Percentiles rank a stretch among this genome's conserved stretches.
These are phyloP conservation scores for Cariama cristata DNA, from an alignment of 2,113 vertebrate species.

Conservation along the genomic window DNA sequence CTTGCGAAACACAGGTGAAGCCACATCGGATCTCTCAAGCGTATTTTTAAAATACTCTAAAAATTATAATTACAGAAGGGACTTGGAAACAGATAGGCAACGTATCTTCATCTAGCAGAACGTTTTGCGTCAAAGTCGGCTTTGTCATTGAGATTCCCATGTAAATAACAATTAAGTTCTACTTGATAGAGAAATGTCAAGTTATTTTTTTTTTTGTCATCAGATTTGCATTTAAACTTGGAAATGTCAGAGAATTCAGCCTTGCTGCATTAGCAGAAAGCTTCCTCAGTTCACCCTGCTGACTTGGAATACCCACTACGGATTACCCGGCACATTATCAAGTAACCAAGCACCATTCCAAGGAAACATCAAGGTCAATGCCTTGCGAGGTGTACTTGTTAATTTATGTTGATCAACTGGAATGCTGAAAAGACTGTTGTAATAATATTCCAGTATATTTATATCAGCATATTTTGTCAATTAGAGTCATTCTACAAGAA, in stretches of 20 bases:
- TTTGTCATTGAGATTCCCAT: slow-evolving; percentile 15
- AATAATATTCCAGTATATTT: background rate
- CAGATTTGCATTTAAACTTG: slow-evolving; percentile 30
- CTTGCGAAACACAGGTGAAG: background rate
- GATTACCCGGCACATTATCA: slow-evolving; percentile 1
- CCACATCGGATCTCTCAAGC: fast-evolving
- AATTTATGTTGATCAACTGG: slow-evolving; percentile 54
- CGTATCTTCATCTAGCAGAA: background rate
- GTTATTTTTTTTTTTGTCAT: background rate
- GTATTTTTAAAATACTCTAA: background rate
- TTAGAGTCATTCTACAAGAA: background rate
- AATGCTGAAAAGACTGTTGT: background rate
- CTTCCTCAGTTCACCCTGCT: background rate
- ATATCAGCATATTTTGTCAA: background rate
- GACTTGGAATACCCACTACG: background rate
- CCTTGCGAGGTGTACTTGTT: background rate
- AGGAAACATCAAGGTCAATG: slow-evolving; percentile 38
- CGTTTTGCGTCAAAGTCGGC: background rate
- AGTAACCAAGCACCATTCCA: slow-evolving; percentile 30
- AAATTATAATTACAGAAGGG: background rate
- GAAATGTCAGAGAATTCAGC: slow-evolving; percentile 20
- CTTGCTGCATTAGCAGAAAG: background rate
- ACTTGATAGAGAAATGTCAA: slow-evolving; percentile 49
- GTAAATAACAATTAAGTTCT: slow-evolving; percentile 30
- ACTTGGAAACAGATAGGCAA: background rate